Conservation (phyloP, 2,113 vertebrate genomes). For the Neodontobutis hainanensis region DNA sequence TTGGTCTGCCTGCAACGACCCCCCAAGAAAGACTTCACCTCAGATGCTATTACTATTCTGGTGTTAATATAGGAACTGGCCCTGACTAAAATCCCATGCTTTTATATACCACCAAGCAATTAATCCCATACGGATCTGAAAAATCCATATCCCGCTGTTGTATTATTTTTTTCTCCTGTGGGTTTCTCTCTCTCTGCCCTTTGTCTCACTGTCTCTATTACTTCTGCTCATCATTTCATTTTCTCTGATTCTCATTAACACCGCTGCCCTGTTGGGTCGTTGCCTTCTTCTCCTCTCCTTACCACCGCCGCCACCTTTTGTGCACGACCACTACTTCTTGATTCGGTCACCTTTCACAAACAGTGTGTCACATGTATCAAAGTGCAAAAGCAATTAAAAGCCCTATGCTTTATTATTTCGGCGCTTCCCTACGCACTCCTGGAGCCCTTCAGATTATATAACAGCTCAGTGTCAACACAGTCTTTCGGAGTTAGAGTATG, state of each 20-base stretch:
- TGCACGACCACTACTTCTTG: constrained; percentile 14
- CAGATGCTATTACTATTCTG: background rate
- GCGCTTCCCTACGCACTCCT: constrained; percentile 29
- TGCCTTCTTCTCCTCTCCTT: constrained; percentile 11
- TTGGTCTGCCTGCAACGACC: background rate
- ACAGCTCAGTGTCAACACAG: constrained; percentile 69
- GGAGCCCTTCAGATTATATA: constrained; percentile 71
- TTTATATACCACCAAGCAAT: constrained; percentile 7
- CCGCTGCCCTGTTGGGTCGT: constrained; percentile 54
- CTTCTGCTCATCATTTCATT: constrained; percentile 54
- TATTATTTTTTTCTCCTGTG: constrained; percentile 16
- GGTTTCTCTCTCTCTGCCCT: constrained; percentile 4
- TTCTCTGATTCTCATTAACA: constrained; percentile 65
- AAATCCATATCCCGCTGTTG: constrained; percentile 30
- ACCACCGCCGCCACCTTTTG: constrained; percentile 12
- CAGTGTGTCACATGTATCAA: constrained; percentile 66
- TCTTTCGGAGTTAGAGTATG: constrained; percentile 35
- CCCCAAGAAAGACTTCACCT: background rate
- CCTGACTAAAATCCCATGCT: background rate
- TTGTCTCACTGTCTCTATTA: constrained; percentile 33
- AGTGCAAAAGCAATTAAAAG: constrained; percentile 76
- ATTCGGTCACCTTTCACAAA: constrained; percentile 52
- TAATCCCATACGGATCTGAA: background rate
- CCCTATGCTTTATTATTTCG: constrained; percentile 71
- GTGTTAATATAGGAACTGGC: background rate